A percentile compares a stretch with the other conserved stretches of the same genome.
These are phyloP conservation scores for Stomorhina lunata DNA, from an alignment of 2,888 invertebrate genomes.

Conservation along the genomic window DNA sequence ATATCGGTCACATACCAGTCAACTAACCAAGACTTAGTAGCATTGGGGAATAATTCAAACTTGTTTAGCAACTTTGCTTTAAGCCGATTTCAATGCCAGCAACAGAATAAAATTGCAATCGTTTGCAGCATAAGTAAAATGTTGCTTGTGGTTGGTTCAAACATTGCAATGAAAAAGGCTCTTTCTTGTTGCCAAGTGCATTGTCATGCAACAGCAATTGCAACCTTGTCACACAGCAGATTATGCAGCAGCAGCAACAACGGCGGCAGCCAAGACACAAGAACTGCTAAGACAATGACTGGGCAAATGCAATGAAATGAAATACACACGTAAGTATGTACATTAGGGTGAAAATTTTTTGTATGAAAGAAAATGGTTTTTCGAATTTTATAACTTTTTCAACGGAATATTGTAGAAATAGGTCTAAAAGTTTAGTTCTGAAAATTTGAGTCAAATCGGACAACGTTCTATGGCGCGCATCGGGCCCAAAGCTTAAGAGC, in stretches of 20 bases:
- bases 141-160: conserved; percentile 49
- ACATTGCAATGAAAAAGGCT: conserved; percentile 47
- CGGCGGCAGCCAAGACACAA: neutral
- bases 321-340: neutral
- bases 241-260: conserved; percentile 45
- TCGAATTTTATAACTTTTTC: too few species aligned
- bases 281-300: conserved; percentile 54
- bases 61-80: conserved; percentile 60
- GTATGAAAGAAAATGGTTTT: neutral
- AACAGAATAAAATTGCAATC: conserved; percentile 41
- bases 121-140: conserved; percentile 56
- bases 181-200: conserved; percentile 62
- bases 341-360: neutral
- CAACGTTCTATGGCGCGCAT: too few species aligned
- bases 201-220: conserved; percentile 61
- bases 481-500: too few species aligned
- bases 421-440: too few species aligned
- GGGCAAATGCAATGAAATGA: conserved; percentile 44
- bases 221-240: conserved; percentile 63
- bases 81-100: conserved; percentile 62
- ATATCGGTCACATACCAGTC: conserved; percentile 64
- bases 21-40: conserved; percentile 37
- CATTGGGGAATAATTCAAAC: conserved; percentile 54
- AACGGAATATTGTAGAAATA: too few species aligned
- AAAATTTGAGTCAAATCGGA: too few species aligned